Base-by-base conservation (phyloP, 1,140 invertebrate species). In the Drosophila varians region DNA sequence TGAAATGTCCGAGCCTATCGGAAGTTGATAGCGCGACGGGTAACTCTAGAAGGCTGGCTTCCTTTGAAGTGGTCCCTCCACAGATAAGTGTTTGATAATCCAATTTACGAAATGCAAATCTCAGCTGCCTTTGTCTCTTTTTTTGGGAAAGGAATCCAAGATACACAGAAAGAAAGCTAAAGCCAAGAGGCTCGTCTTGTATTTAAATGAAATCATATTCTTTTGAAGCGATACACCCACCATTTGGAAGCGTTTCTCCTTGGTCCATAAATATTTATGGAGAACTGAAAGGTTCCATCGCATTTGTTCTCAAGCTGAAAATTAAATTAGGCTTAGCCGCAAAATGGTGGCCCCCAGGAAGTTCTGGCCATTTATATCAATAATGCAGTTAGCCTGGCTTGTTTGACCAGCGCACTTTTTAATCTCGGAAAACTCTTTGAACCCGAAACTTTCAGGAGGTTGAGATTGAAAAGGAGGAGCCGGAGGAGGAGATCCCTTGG, bases 1-100 rank as follows among this genome's bases (percentile, higher is more conserved):
- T 87, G 83, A 87, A 87, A 87, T 87, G 74, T 86, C 82, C 74
- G 43, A 52, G 69, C 69, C 82, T 80, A 86, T 84, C 82, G 80
- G 80, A 86, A 86, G 80, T 74, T 60, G 82, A 87, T 86, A 80
- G 56, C 80, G 38, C 14, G 36, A 34, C 16, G 42, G 19, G 45
- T 86, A 87, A 86, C 77, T 56, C 77, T 57, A 86, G 77, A 70
- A 57, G 47, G 61, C 38, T 56, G 49, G 53, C 72, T 87, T 80
- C 76, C 77, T 86, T 86, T 86, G 76, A 84, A 86, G 76, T 78
- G 66, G 61, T 56, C 66, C 58, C 46, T 31, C n/a, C 18, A 19
- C 36, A 42, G 79, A 86, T 84, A 68, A 73, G 73, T 48, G 61
- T 69, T 73, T 74, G 75, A 83, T 83, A 86, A 79, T 75, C 75